Conservation (phyloP, 2,797 vertebrate species). For the Carcharodon carcharias region DNA sequence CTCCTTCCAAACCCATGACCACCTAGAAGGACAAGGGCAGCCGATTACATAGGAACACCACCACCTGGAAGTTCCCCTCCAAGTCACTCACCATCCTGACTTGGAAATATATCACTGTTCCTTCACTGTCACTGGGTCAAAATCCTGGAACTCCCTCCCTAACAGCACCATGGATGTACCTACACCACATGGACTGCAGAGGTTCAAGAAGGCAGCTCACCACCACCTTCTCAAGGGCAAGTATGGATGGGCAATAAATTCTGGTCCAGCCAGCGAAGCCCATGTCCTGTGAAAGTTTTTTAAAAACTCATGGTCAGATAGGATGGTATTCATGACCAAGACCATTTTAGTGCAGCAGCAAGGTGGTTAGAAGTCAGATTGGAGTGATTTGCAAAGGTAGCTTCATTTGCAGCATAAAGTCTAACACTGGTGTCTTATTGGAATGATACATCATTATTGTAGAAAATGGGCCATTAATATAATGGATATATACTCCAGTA, state of each 20-base stretch:
- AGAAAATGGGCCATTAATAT: not conserved
- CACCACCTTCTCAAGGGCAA: not conserved
- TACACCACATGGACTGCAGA: too few relatives aligned
- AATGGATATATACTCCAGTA: not conserved
- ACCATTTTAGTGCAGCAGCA: not conserved
- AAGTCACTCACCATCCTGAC: too few relatives aligned
- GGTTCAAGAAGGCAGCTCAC: not conserved
- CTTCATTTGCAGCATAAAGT: not conserved
- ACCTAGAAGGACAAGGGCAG: too few relatives aligned
- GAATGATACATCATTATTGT: not conserved
- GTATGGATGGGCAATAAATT: not conserved
- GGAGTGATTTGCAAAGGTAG: not conserved
- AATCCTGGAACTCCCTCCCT: too few relatives aligned
- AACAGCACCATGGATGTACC: too few relatives aligned
- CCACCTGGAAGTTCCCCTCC: too few relatives aligned
- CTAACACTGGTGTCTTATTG: not conserved
- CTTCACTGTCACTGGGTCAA: too few relatives aligned
- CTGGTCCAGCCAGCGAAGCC: not conserved
- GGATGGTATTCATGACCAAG: not conserved
- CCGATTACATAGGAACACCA: too few relatives aligned
- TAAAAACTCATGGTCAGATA: not conserved
- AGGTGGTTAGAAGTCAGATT: not conserved
- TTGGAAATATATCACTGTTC: too few relatives aligned
- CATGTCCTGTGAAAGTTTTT: not conserved
- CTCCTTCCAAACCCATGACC: too few relatives aligned